Evolutionary conservation across 2,797 vertebrate genomes (phyloP).

Genomic region (Sebastes oblongus): DNA sequence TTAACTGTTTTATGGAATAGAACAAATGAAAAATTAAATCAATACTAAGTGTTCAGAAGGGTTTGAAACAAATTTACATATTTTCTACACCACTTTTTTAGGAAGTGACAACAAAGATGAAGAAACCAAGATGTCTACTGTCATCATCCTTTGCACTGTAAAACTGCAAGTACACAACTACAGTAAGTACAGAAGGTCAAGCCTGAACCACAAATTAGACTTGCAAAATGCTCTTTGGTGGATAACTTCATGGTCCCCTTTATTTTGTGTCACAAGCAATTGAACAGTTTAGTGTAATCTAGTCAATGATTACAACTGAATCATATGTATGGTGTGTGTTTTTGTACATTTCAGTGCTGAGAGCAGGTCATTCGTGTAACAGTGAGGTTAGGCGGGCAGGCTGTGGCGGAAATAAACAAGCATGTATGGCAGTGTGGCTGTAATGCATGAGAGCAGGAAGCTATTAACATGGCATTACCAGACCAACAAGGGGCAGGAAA

Average conservation of each 20-base stretch:
- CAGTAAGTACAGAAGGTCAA: neutral
- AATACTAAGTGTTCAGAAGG: no score
- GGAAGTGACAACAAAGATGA: neutral
- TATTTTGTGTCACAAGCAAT: neutral
- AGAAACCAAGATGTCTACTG: neutral
- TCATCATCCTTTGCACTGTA: neutral
- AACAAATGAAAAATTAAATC: no score
- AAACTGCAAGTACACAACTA: neutral
- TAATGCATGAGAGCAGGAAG: conserved; percentile 82
- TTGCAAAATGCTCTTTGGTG: neutral
- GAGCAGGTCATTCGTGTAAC: conserved; percentile 39
- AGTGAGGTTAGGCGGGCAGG: conserved; percentile 20
- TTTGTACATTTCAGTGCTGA: neutral
- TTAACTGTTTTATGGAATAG: no score
- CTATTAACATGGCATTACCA: conserved; percentile 83
- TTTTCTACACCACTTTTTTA: neutral
- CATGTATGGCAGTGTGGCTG: conserved; percentile 54
- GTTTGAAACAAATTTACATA: neutral
- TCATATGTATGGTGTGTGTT: neutral
- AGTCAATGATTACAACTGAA: neutral
- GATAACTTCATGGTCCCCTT: neutral
- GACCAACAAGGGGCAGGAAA: conserved; percentile 82
- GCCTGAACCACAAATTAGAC: neutral
- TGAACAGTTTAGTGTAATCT: neutral
- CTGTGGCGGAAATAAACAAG: conserved; percentile 68